Percentiles rank a stretch among this genome's conserved stretches.
These are phyloP conservation scores for Taenioides sp. DNA, from an alignment of 2,797 vertebrate species.

Conservation along the genomic window DNA sequence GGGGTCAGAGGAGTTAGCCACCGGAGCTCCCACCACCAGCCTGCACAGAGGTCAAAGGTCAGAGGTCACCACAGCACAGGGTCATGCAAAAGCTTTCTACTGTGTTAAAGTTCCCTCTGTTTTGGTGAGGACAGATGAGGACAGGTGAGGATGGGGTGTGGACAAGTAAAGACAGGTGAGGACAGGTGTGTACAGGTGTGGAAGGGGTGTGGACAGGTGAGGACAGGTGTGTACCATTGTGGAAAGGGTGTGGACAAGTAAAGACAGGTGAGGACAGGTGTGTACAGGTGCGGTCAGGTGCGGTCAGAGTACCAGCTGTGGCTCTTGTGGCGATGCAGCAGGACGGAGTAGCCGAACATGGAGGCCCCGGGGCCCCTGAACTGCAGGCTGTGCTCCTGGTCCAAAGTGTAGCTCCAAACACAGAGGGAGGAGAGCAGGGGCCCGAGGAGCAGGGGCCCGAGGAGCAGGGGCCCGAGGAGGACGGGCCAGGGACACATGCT, in stretches of 20 bases:
- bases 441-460: constrained; percentile 13
- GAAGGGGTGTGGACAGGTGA: no score
- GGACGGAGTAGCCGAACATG: constrained; percentile 80
- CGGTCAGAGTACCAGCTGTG: constrained; percentile 51
- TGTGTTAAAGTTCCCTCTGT: no score
- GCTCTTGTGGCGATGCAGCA: constrained; percentile 53
- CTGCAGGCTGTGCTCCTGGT: constrained; percentile 74
- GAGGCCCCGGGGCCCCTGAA: constrained; percentile 73
- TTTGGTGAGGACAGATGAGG: no score
- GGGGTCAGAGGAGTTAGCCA: constrained; percentile 72
- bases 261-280: no score
- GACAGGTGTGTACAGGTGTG: no score
- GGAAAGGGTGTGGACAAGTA: no score
- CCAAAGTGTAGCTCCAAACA: constrained; percentile 76
- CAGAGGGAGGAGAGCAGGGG: constrained; percentile 23
- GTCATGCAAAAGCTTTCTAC: no score
- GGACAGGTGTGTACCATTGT: no score
- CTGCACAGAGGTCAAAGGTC: constrained; percentile 57
- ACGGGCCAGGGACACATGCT: constrained; percentile 27
- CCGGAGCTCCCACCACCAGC: constrained; percentile 89
- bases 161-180: no score
- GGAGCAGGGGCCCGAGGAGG: not conserved
- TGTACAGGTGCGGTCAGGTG: not conserved
- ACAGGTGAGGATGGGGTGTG: no score
- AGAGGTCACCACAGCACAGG: not conserved